Conservation (phyloP, 2,888 invertebrate genomes). For the Caenorhabditis imperialis region DNA sequence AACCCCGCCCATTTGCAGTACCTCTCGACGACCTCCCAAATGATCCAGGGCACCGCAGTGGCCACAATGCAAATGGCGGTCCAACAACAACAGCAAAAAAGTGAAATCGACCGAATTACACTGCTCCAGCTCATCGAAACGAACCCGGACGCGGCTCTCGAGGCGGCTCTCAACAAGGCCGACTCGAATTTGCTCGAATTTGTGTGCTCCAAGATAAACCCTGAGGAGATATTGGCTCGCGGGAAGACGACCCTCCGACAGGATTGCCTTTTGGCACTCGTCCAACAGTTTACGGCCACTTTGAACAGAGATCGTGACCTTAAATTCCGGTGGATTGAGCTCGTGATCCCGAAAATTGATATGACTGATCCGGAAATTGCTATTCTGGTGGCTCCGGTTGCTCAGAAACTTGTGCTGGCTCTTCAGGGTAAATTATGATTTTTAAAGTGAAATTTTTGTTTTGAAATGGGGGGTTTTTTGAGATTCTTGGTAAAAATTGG, state of each 20-base stretch:
- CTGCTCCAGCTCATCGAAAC: conserved; percentile 28
- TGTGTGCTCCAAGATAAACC: conserved; percentile 89
- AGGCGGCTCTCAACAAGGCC: conserved; percentile 87
- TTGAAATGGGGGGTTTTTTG: no score
- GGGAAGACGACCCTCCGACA: conserved; percentile 83
- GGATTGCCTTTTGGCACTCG: conserved; percentile 90
- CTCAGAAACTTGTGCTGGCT: conserved; percentile 36
- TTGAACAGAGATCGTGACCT: conserved; percentile 69
- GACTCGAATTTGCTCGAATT: conserved; percentile 90
- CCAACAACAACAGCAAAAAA: conserved; percentile 33
- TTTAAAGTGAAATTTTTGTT: neutral
- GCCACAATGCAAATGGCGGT: conserved; percentile 38
- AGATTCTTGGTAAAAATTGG: no score
- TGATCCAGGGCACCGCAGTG: conserved; percentile 35
- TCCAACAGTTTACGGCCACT: conserved; percentile 84
- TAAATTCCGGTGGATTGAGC: conserved; percentile 66
- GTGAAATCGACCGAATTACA: conserved; percentile 13
- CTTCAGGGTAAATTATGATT: conserved; percentile 46
- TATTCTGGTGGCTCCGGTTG: conserved; percentile 49
- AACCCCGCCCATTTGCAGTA: no score
- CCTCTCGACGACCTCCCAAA: conserved; percentile 16
- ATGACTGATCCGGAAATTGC: conserved; percentile 51
- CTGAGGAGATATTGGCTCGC: conserved; percentile 82
- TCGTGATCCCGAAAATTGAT: conserved; percentile 55
- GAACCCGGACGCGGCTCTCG: conserved; percentile 38